A percentile compares a stretch with the other conserved stretches of the same genome.
Conservation (phyloP, 2,888 invertebrate species). For the Leptinotarsa haldemani region DNA sequence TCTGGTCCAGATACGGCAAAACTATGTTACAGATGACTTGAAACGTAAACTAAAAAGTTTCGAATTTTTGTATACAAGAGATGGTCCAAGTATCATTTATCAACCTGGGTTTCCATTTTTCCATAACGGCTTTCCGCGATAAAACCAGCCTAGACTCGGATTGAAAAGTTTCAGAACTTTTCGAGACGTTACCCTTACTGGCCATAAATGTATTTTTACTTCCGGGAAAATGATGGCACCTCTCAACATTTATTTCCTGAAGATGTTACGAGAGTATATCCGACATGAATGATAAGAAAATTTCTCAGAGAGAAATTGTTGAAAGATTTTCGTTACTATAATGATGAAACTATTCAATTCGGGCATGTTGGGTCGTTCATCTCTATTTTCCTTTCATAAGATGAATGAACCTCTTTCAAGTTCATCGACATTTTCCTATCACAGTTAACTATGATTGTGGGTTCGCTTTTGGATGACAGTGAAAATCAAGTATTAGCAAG, state of each 20-base stretch:
- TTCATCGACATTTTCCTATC: no score
- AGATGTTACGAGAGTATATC: neutral
- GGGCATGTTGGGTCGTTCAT: no score
- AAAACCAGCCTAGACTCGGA: slow-evolving; percentile 5
- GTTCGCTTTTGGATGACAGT: no score
- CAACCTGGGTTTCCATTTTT: slow-evolving; percentile 18
- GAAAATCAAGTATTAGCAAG: no score
- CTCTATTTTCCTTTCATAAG: no score
- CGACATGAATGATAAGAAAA: neutral
- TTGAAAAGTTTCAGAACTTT: slow-evolving; percentile 7
- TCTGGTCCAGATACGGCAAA: neutral
- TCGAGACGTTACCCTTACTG: slow-evolving; percentile 5
- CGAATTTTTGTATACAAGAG: neutral
- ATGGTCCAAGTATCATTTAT: slow-evolving; percentile 4
- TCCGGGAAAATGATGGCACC: slow-evolving; percentile 9
- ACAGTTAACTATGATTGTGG: no score
- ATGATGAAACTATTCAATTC: no score
- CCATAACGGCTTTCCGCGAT: slow-evolving; percentile 8
- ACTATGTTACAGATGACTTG: neutral
- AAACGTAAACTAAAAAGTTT: neutral
- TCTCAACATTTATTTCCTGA: slow-evolving; percentile 3
- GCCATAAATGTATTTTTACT: slow-evolving; percentile 11
- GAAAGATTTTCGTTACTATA: no score
- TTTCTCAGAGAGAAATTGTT: neutral
- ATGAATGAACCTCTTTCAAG: no score